A percentile compares a stretch with the other conserved stretches of the same genome.
These are phyloP conservation scores for Drosophila anomalata DNA, from an alignment of 2,888 invertebrate genomes.

Conservation along the genomic window DNA sequence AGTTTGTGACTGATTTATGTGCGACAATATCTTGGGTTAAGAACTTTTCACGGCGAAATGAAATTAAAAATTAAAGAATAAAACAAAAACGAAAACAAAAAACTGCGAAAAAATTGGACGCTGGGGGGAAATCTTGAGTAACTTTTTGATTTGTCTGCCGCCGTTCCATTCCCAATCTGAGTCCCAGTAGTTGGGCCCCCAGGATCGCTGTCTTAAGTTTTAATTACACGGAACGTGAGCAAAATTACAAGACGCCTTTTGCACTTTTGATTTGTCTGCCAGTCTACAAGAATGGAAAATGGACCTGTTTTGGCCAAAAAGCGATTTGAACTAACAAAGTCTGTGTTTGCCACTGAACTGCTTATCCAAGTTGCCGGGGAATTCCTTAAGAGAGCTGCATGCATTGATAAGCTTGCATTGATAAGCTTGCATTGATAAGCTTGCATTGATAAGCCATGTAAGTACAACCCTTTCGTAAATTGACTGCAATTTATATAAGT, in stretches of 20 bases:
- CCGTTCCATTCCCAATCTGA: conserved; percentile 10
- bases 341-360: no score
- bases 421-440: no score
- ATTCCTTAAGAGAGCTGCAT: no score
- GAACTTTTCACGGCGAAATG: conserved; percentile 36
- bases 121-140: conserved; percentile 37
- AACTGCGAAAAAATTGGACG: conserved; percentile 14
- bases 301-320: no score
- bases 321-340: no score
- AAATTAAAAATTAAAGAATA: conserved; percentile 43
- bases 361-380: no score
- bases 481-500: no score
- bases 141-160: conserved; percentile 50
- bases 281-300: no score
- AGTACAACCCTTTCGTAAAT: no score
- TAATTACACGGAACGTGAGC: conserved; percentile 52
- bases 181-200: not conserved
- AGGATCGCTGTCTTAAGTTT: conserved; percentile 33
- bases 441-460: no score
- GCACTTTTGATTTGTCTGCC: no score
- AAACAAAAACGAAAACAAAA: not conserved
- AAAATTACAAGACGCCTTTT: conserved; percentile 39
- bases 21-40: conserved; percentile 33
- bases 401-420: no score
- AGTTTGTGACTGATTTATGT: conserved; percentile 43